These are phyloP conservation scores for Brachyhypopomus occidentalis DNA, from an alignment of 2,113 vertebrate species.

Conservation along the genomic window DNA sequence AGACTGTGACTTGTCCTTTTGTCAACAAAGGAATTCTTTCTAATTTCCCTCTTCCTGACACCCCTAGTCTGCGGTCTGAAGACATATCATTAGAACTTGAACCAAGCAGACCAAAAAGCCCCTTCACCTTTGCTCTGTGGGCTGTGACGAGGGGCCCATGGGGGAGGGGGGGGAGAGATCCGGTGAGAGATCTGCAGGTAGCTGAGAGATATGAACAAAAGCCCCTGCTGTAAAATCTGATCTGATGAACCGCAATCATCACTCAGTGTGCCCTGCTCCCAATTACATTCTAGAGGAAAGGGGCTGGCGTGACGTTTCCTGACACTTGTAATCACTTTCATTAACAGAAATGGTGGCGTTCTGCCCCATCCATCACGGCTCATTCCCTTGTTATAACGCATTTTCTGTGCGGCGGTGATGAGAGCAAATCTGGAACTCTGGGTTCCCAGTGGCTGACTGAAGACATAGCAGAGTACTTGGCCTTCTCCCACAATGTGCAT, in stretches of 20 bases:
- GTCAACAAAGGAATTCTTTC: background rate
- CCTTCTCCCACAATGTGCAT: background rate
- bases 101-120: background rate
- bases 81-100: constrained; percentile 21
- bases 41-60: background rate
- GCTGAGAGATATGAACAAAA: constrained; percentile 27
- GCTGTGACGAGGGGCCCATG: too few relatives aligned
- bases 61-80: background rate
- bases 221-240: constrained; percentile 18
- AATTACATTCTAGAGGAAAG: constrained; percentile 15
- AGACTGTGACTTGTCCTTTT: background rate
- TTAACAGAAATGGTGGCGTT: constrained; percentile 33
- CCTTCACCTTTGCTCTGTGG: constrained; percentile 9
- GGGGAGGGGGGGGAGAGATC: too few relatives aligned
- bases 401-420: constrained; percentile 15
- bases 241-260: constrained; percentile 42
- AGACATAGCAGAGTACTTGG: background rate
- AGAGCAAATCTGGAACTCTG: constrained; percentile 14
- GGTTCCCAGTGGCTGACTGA: background rate
- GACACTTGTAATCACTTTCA: constrained; percentile 39
- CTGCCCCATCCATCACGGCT: background rate
- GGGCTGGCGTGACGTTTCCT: constrained; percentile 20
- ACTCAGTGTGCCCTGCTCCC: constrained; percentile 44
- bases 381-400: constrained; percentile 21
- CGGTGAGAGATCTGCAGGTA: constrained; percentile 29